These are phyloP conservation scores for Falco novaeseelandiae DNA, from an alignment of 2,797 vertebrate species.

Conservation along the genomic window DNA sequence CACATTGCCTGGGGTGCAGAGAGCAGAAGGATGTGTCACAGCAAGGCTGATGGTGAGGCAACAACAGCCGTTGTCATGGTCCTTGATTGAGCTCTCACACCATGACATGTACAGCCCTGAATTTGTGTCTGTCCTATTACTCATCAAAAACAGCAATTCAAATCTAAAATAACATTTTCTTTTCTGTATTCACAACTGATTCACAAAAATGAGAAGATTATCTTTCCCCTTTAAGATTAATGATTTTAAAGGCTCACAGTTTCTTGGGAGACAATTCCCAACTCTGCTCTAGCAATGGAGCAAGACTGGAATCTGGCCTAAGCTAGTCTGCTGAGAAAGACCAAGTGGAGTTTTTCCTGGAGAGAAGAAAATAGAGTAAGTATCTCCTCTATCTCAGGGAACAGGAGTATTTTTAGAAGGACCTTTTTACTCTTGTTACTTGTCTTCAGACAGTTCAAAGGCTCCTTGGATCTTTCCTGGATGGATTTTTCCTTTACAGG, in stretches of 20 bases:
- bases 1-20: fast-evolving
- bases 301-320: background rate
- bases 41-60: background rate
- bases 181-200: slow-evolving; percentile 4
- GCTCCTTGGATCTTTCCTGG: background rate
- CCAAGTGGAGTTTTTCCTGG: background rate
- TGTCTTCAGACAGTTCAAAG: background rate
- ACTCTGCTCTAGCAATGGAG: background rate
- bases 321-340: background rate
- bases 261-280: background rate
- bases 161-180: background rate
- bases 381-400: background rate
- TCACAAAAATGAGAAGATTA: background rate
- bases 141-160: background rate
- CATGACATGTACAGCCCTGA: background rate
- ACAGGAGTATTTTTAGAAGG: background rate
- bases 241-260: background rate
- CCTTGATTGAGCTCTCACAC: background rate
- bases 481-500: background rate
- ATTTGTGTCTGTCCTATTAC: background rate
- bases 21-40: background rate
- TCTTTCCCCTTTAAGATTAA: background rate
- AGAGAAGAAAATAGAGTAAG: background rate
- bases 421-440: background rate
- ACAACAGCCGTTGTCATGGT: background rate